Evolutionary conservation across 2,797 vertebrate genomes (phyloP).

Genomic region (Enteromius argenteus): DNA sequence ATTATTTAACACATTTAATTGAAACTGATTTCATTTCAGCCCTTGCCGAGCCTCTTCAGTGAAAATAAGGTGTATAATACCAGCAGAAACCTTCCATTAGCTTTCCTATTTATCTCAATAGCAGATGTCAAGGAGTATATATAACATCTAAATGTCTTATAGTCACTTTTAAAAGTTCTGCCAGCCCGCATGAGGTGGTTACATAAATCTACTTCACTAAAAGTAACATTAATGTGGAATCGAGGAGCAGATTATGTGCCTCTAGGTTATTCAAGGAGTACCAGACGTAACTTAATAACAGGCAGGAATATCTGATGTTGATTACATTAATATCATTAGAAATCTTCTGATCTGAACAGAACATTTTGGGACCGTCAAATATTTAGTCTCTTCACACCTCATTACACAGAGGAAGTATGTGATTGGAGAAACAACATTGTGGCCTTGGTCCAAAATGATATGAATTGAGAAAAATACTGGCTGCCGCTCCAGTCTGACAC

Average conservation of each 20-base stretch:
- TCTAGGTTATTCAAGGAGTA: background rate
- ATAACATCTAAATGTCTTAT: background rate
- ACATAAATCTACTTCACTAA: background rate
- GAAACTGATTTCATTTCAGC: background rate
- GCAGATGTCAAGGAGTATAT: background rate
- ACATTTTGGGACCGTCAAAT: background rate
- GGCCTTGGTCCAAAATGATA: background rate
- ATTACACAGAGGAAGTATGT: constrained; percentile 9
- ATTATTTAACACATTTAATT: background rate
- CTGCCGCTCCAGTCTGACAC: background rate
- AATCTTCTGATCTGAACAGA: constrained; percentile 14
- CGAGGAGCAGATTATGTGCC: background rate
- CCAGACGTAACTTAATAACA: background rate
- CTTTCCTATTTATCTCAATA: constrained; percentile 2
- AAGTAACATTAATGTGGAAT: background rate
- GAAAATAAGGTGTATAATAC: background rate
- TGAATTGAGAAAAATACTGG: background rate
- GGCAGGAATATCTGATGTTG: background rate
- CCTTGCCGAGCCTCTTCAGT: background rate
- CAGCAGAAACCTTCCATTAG: background rate
- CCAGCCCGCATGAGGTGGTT: background rate
- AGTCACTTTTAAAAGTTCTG: background rate
- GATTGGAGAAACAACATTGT: constrained; percentile 17
- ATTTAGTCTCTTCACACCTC: constrained; percentile 25
- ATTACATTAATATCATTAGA: constrained; percentile 3